phyloP scores from a whole-genome alignment of 2,113 vertebrate genomes.

The Pachycephala philippinensis region DNA sequence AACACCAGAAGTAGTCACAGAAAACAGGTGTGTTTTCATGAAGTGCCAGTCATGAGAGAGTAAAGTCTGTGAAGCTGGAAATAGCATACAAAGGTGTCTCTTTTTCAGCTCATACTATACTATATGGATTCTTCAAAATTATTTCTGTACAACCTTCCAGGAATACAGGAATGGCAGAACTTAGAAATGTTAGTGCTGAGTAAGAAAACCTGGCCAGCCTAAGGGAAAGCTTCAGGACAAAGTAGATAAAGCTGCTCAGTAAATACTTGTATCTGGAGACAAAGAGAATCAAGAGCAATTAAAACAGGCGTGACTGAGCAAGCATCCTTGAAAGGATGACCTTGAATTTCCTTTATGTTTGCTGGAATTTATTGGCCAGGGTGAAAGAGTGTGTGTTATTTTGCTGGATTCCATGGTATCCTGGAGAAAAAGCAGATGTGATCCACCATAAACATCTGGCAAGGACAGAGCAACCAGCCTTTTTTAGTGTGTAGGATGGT shows the following conservation, averaged over 20 bases:
- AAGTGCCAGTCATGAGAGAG: not conserved
- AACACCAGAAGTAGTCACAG: not conserved
- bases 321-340: not conserved
- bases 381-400: not conserved
- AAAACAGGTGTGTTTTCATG: not conserved
- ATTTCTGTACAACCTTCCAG: not conserved
- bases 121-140: not conserved
- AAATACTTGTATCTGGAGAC: not conserved
- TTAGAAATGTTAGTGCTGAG: not conserved
- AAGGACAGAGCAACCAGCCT: not conserved
- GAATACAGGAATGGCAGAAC: not conserved
- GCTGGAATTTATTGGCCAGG: not conserved
- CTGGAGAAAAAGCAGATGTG: not conserved
- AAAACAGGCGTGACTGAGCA: not conserved
- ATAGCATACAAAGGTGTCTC: not conserved
- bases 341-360: conserved; percentile 10
- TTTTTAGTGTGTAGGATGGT: not conserved
- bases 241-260: not conserved
- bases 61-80: not conserved
- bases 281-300: conserved; percentile 11
- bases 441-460: not conserved
- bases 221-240: not conserved
- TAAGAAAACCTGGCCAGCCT: not conserved
- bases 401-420: not conserved
- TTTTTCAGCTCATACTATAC: not conserved